Base-by-base conservation (phyloP, 1,140 invertebrate species). In the Acromyrmex echinatior region DNA sequence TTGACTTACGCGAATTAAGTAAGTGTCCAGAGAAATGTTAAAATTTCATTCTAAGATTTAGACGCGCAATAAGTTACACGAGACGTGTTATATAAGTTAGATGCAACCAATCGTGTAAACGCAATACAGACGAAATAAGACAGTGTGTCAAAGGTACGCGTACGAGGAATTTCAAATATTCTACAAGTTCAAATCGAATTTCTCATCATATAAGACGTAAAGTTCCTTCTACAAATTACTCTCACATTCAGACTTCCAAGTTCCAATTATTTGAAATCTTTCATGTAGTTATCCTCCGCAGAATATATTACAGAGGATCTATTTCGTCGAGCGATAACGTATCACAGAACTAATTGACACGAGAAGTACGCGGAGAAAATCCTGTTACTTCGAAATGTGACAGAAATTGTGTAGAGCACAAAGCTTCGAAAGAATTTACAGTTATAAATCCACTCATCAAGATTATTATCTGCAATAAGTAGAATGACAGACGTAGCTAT, bases 231-330 rank as follows among this genome's bases (percentile, higher is more conserved):
- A 62, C 56, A 10, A 63, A 78, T 78, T 78, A 49, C 74, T 62
- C 21, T 78, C 53, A 14, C 73, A n/a, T 58, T 76, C 31, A 31
- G 16, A 77, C 35, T 10, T 39, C 31, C 31, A 62, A 25, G 71
- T 74, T 28, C 51, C 18, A 39, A 62, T 78, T 78, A 78, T 62
- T 39, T 78, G 16, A 62, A 63, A 45, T 78, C 74, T 78, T 78
- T 45, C 58, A 62, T 49, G 16, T 10, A 51, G 25, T 21, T 65
- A 79, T 79, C n/a, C 28, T 51, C 49, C 28, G n/a, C 25, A 4
- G 58, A 21, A 49, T 49, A n/a, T 65, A 10, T 49, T 49, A 49
- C 10, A n/a, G 18, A 25, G 2, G 9, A 77, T 49, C 35, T 79
- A 14, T 65, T 28, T 79, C 60, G 12, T 53, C 45, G 45, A 31